phyloP scores from a whole-genome alignment of 2,888 invertebrate species.

The Pegoplata infirma region DNA sequence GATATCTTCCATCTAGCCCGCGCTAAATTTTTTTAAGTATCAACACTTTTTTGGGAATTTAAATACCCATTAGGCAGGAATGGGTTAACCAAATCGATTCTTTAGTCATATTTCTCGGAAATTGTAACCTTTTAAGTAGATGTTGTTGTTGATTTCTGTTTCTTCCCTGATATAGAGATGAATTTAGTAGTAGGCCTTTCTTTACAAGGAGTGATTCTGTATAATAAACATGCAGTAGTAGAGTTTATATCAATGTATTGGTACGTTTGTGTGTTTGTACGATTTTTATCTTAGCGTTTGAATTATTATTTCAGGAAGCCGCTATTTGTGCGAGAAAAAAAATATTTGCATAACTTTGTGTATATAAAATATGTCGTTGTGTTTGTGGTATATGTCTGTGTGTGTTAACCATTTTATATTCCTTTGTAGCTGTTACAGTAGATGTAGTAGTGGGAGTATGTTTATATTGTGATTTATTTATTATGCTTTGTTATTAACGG shows the following conservation, averaged over 20 bases:
- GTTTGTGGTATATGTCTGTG: background rate
- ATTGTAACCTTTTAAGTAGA: slow-evolving; percentile 45
- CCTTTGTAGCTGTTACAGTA: background rate
- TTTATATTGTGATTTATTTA: slow-evolving; percentile 59
- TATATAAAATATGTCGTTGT: slow-evolving; percentile 1
- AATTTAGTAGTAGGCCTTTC: slow-evolving; percentile 7
- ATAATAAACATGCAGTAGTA: slow-evolving; percentile 31
- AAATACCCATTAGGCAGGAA: no score
- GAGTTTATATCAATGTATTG: background rate
- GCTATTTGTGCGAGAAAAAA: slow-evolving; percentile 73
- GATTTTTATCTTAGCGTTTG: slow-evolving; percentile 75
- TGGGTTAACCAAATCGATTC: slow-evolving; percentile 45
- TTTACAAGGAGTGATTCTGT: slow-evolving; percentile 29
- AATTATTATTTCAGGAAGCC: slow-evolving; percentile 77
- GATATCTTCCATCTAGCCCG: no score
- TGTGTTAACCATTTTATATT: background rate
- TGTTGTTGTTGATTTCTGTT: slow-evolving; percentile 3
- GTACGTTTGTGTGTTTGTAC: slow-evolving; percentile 60
- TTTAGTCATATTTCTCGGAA: slow-evolving; percentile 25
- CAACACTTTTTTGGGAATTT: no score
- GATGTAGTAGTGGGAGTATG: slow-evolving; percentile 3
- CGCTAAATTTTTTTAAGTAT: no score
- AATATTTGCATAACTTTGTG: slow-evolving; percentile 69
- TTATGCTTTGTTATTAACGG: slow-evolving; percentile 56
- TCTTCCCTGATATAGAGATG: slow-evolving; percentile 5